These are phyloP conservation scores for Micropoecilia bifurca DNA, from an alignment of 2,797 vertebrate genomes.

Conservation along the genomic window DNA sequence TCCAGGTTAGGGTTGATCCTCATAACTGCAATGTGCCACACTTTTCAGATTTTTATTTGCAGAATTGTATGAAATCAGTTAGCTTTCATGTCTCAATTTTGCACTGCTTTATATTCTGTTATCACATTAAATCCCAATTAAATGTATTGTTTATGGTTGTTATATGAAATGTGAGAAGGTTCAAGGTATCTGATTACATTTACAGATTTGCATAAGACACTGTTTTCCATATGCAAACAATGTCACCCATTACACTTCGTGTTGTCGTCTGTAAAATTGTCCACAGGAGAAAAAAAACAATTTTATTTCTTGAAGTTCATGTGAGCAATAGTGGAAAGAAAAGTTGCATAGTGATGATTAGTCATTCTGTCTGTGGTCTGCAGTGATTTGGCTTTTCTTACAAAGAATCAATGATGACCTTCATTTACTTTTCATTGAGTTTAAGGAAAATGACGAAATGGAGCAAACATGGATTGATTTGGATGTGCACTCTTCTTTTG, in stretches of 20 bases:
- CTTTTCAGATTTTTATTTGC: not conserved
- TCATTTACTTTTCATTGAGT: conserved; percentile 41
- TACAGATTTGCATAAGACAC: no score
- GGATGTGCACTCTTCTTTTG: conserved; percentile 55
- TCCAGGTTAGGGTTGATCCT: not conserved
- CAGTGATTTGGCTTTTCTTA: conserved; percentile 26
- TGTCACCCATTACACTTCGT: not conserved
- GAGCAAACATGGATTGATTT: conserved; percentile 56
- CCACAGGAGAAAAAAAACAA: not conserved
- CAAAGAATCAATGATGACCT: conserved; percentile 30
- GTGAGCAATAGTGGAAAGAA: not conserved
- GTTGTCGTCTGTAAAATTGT: not conserved
- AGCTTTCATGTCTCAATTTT: not conserved
- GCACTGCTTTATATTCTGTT: not conserved
- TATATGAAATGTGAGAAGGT: not conserved
- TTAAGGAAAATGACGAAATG: conserved; percentile 29
- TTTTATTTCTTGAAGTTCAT: conserved; percentile 3
- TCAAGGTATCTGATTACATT: not conserved
- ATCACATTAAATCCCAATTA: not conserved
- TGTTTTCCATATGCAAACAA: not conserved
- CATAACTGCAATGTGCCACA: not conserved
- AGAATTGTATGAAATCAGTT: not conserved
- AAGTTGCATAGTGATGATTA: conserved; percentile 18
- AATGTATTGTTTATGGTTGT: not conserved
- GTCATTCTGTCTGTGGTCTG: conserved; percentile 7